These are phyloP conservation scores for Aegypius monachus DNA, from an alignment of 2,113 vertebrate genomes.

Conservation along the genomic window DNA sequence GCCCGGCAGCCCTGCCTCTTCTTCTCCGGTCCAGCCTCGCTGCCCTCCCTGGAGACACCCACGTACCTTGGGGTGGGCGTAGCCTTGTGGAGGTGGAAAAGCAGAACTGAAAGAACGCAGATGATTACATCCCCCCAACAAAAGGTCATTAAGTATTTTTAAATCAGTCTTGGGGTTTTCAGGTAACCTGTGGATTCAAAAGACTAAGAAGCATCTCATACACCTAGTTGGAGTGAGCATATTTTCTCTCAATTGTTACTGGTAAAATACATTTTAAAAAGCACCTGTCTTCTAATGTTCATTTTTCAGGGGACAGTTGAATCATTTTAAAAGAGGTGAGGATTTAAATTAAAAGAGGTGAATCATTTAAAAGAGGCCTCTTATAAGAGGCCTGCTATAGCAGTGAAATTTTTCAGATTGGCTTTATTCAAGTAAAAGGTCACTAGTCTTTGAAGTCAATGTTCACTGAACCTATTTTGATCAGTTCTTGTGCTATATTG, in stretches of 20 bases:
- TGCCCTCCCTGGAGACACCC: not conserved
- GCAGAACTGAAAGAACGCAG: not conserved
- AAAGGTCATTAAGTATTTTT: not conserved
- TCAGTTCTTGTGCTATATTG: not conserved
- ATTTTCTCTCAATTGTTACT: not conserved
- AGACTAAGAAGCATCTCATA: not conserved
- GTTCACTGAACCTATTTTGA: not conserved
- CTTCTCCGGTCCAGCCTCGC: not conserved
- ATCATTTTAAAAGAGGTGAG: not conserved
- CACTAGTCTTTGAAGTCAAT: not conserved
- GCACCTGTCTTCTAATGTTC: not conserved
- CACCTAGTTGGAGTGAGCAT: not conserved
- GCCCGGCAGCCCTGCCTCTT: not conserved
- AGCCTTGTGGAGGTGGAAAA: not conserved
- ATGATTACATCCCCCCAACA: not conserved
- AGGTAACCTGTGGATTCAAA: not conserved
- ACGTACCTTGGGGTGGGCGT: rapidly evolving
- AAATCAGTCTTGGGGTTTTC: not conserved
- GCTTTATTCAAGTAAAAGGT: not conserved
- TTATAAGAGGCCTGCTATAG: not conserved
- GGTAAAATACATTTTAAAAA: not conserved
- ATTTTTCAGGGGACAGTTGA: not conserved
- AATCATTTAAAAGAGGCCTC: not conserved
- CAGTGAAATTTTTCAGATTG: not conserved
- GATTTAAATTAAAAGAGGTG: too few species aligned